Evolutionary conservation across 2,888 invertebrate genomes (phyloP).

Genomic region (Platerodrilus igneus): DNA sequence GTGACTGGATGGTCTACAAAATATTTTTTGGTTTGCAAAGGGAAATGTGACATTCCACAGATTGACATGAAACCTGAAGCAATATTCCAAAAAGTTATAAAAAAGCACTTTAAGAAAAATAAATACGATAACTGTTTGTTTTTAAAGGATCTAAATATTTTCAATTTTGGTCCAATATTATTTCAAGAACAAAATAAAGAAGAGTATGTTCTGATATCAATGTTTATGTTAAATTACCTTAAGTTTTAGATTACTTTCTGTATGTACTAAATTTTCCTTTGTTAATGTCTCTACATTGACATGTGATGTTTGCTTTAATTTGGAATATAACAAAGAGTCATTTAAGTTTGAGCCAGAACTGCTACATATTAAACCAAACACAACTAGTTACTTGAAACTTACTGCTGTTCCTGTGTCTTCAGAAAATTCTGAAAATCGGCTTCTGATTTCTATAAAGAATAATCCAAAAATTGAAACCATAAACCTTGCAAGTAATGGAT

Average conservation of each 20-base stretch:
- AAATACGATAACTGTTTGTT: slow-evolving; percentile 31
- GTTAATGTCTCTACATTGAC: slow-evolving; percentile 54
- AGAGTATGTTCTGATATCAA: slow-evolving; percentile 6
- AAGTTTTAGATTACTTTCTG: slow-evolving; percentile 48
- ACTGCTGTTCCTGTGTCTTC: slow-evolving; percentile 38
- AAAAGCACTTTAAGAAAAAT: slow-evolving; percentile 27
- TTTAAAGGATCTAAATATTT: slow-evolving; percentile 32
- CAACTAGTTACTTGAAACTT: slow-evolving; percentile 35
- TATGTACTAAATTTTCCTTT: slow-evolving; percentile 50
- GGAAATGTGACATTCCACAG: slow-evolving; percentile 39
- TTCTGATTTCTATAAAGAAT: slow-evolving; percentile 50
- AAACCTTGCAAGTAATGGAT: slow-evolving; percentile 51
- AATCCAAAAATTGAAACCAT: slow-evolving; percentile 56
- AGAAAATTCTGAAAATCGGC: slow-evolving; percentile 36
- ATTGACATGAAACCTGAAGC: slow-evolving; percentile 36
- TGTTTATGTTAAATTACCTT: not conserved
- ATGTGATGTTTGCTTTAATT: slow-evolving; percentile 49
- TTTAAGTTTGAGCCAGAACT: slow-evolving; percentile 47
- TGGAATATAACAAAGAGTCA: slow-evolving; percentile 47
- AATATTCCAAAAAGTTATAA: slow-evolving; percentile 35
- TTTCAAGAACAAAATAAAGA: not conserved
- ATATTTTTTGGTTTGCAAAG: slow-evolving; percentile 34
- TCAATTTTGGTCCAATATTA: slow-evolving; percentile 38
- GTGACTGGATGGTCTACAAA: slow-evolving; percentile 32
- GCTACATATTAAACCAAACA: slow-evolving; percentile 33